A percentile compares a stretch with the other conserved stretches of the same genome.
These are phyloP conservation scores for Oenanthe oenanthe DNA, from an alignment of 2,113 vertebrate species.

Conservation along the genomic window DNA sequence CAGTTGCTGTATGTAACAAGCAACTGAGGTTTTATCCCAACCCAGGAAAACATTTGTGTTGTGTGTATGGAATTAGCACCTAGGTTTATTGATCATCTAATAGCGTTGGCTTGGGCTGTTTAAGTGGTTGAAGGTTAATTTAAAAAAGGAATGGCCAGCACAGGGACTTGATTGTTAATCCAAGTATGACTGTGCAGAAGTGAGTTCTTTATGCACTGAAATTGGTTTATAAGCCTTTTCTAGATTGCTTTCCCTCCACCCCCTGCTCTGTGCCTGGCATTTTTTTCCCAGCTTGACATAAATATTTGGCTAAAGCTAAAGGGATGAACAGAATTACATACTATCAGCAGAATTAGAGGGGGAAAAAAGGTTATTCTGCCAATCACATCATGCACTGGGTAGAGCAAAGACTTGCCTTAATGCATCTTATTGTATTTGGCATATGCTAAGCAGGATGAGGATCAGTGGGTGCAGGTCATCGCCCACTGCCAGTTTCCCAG, in stretches of 20 bases:
- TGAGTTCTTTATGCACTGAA: background rate
- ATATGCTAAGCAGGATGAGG: constrained; percentile 32
- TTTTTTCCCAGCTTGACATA: constrained; percentile 58
- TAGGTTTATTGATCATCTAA: background rate
- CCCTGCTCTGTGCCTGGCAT: constrained; percentile 38
- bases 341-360: constrained; percentile 17
- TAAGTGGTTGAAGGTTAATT: constrained; percentile 29
- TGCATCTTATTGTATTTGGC: constrained; percentile 37
- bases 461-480: constrained; percentile 69
- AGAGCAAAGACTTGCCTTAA: constrained; percentile 17
- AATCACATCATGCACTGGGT: background rate
- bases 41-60: background rate
- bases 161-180: background rate
- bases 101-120: background rate
- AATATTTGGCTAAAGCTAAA: constrained; percentile 61
- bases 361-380: background rate
- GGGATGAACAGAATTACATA: constrained; percentile 40
- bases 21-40: background rate
- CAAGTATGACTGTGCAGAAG: background rate
- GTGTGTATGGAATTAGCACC: background rate
- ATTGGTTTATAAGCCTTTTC: constrained; percentile 13
- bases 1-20: background rate
- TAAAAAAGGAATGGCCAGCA: background rate
- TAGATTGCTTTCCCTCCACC: constrained; percentile 6
- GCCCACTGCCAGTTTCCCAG: constrained; percentile 73